Evolutionary conservation across 2,888 invertebrate genomes (phyloP), one percentile per base, ranked within the genome.

Genomic region (Drosophila robusta): DNA sequence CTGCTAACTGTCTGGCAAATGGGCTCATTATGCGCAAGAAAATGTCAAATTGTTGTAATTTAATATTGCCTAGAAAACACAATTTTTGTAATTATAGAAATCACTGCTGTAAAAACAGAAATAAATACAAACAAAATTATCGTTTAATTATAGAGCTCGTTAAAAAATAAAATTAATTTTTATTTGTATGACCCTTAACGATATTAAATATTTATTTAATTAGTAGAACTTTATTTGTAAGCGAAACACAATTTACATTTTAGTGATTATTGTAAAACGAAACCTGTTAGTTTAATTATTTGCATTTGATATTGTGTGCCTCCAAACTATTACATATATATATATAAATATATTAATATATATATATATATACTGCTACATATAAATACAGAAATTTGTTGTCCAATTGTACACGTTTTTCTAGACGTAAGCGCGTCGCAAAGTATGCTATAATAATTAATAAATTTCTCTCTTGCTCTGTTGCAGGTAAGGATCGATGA

Each of bases 401-500:
- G 70, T 78, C 62, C 47, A 79, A 57, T 62, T 74, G 78, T 76
- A 51, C 57, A 45, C 49, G 52, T 74, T 63, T 78, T 34, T 46
- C 9, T 57, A 12, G 42, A 29, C 5, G 9, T 72, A 74, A 72
- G 74, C 41, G 22, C 11, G 9, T 4, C 8, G 1, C 4, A 26
- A 16, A 45, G 12, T 62, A 34, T 36, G 36, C 22, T 7, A 41
- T 51, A 49, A 50, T n/a, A 47, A 67, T 63, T 70, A 75, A 81
- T 69, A 22, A 47, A 63, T 67, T 54, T 55, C 41, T 66, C 34
- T 36, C 63, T 80, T 75, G 76, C 60, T 88, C 86, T 79, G 34
- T 91, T 91, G 55, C 90, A 91, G 91, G 91, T 91, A 91, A 91
- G 91, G 89, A 90, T 91, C 75, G 91, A 92, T 86, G 91, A 91